phyloP scores from a whole-genome alignment of 2,797 vertebrate genomes.

The Pipistrellus kuhlii region DNA sequence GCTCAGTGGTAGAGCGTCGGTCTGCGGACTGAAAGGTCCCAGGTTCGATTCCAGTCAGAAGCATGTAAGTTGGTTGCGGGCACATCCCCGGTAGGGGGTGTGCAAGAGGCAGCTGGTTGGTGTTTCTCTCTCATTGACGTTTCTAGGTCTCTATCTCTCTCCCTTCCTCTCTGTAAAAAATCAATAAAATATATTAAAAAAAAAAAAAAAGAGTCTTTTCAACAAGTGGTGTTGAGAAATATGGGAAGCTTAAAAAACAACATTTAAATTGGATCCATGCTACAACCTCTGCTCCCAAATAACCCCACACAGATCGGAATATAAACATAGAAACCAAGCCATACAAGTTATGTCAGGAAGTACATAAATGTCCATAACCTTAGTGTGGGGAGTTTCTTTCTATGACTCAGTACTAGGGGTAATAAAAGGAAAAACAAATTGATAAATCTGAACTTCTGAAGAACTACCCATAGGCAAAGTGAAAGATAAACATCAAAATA shows the following conservation, averaged over 20 bases:
- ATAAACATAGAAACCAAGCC: background rate
- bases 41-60: no score
- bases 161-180: no score
- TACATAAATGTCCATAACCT: background rate
- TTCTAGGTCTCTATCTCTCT: no score
- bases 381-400: background rate
- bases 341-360: background rate
- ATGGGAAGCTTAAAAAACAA: background rate
- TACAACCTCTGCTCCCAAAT: background rate
- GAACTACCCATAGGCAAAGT: background rate
- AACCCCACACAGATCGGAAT: background rate
- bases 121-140: no score
- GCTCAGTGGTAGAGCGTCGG: no score
- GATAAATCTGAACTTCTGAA: background rate
- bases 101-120: no score
- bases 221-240: background rate
- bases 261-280: background rate
- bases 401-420: background rate
- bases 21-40: no score
- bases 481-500: background rate
- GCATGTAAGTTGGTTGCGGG: no score
- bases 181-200: no score
- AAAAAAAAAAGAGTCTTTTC: background rate
- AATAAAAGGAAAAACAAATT: background rate
- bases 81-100: no score